Evolutionary conservation across 2,888 invertebrate genomes (phyloP), one percentile per base, ranked within the genome.

Genomic region (Trichogramma dendrolimi): DNA sequence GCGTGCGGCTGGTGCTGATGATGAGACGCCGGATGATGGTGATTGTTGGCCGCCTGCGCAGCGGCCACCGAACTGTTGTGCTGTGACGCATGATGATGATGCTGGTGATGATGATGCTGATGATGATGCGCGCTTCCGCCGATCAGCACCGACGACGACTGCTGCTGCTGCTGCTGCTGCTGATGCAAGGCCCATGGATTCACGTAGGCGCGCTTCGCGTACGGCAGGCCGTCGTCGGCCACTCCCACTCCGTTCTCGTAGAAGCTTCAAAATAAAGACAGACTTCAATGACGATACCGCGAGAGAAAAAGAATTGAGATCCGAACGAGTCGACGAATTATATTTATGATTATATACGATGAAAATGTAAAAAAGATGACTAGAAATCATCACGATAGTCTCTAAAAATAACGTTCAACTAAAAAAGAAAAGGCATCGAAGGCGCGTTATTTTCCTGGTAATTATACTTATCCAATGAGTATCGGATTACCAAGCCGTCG

Each of bases 171-270:
- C 7, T 56, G 55, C 4, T 62, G 60, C 0, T 42, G 52, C 6
- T 40, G 53, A n/a, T 48, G 48, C n/a, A 11, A 47, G 5, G 7
- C 8, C 47, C 48, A 48, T 48, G 11, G 48, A n/a, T 38, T 46
- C 5, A 49, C 5, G 2, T 59, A 27, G 27, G 27, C 38, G 5
- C 65, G 65, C 40, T 65, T 65, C 2, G 50, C 48, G 57, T 65
- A 65, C 10, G 63, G 57, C 4, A 52, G 51, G 1, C 61, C 61
- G 4, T 65, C 65, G 6, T 65, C 65, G 61, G 44, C 60, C 8
- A 42, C 43, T 6, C 41, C 53, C 3, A 14, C 6, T 40, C 65
- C 62, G 59, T 65, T 65, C 11, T 65, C 65, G 59, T 65, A 65
- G 54, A 63, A 65, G 1, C 65, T 65, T 27, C 27, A 27, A 27